Percentiles rank a stretch among this genome's conserved stretches.
Conservation (phyloP, 2,113 vertebrate genomes). For the Muntiacus reevesi region DNA sequence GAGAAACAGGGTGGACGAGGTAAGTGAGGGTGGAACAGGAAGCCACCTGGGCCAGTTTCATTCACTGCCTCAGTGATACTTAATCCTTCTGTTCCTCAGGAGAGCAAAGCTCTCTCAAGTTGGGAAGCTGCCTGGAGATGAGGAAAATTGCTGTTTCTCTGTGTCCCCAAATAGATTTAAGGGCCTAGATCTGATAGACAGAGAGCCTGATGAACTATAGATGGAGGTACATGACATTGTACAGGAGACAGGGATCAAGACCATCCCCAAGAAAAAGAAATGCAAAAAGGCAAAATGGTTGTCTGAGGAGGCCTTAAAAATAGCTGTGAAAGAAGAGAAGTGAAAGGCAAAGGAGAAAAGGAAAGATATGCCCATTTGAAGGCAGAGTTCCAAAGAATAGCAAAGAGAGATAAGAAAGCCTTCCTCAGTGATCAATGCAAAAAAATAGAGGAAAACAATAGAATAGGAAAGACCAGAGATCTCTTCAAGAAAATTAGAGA, state of each 20-base stretch:
- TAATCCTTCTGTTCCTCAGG: background rate
- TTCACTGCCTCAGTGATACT: background rate
- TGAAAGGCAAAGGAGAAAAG: background rate
- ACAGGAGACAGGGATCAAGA: background rate
- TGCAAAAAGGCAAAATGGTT: background rate
- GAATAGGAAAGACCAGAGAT: background rate
- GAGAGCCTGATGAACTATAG: background rate
- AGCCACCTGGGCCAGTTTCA: background rate
- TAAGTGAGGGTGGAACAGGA: background rate
- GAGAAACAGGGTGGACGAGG: background rate
- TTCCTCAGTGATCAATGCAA: background rate
- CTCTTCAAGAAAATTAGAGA: background rate
- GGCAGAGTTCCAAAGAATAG: background rate
- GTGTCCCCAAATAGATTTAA: background rate
- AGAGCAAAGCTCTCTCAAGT: background rate
- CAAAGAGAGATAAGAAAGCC: background rate
- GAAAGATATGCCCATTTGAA: background rate
- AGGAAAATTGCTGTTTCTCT: background rate
- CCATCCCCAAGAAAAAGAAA: background rate
- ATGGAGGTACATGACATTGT: background rate
- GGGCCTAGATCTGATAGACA: background rate
- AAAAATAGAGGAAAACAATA: background rate
- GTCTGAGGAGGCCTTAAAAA: background rate
- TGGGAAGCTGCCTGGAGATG: background rate
- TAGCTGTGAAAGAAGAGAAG: background rate